phyloP scores from a whole-genome alignment of 2,113 vertebrate species.

The Pelecanoides urinatrix region DNA sequence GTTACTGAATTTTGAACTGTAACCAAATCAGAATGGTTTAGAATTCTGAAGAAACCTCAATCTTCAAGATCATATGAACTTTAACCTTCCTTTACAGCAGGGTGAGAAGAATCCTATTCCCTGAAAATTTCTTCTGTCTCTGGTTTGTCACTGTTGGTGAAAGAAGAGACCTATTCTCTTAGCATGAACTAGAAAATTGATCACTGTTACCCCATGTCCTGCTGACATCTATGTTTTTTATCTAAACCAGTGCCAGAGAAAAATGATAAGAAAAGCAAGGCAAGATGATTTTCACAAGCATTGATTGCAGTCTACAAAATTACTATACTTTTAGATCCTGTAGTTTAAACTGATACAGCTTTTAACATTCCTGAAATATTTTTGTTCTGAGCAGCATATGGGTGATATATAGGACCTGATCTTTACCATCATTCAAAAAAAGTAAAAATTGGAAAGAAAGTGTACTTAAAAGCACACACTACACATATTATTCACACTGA shows the following conservation, averaged over 20 bases:
- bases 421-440: not conserved
- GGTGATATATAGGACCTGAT: not conserved
- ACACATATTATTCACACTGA: not conserved
- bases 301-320: not conserved
- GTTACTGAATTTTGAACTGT: not conserved
- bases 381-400: not conserved
- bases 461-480: not conserved
- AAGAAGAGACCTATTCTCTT: not conserved
- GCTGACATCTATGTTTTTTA: not conserved
- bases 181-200: not conserved
- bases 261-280: not conserved
- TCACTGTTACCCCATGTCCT: not conserved
- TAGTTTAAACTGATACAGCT: not conserved
- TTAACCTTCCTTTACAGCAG: not conserved
- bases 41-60: not conserved
- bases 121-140: not conserved
- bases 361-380: not conserved
- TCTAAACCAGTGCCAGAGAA: not conserved
- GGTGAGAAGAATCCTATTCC: not conserved
- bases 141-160: not conserved
- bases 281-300: not conserved
- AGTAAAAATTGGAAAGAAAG: not conserved
- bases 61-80: not conserved
- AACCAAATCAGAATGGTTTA: not conserved
- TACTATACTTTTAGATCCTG: not conserved